Conservation (phyloP, 1,140 invertebrate genomes). For the Pseudobourletiella spinata region DNA sequence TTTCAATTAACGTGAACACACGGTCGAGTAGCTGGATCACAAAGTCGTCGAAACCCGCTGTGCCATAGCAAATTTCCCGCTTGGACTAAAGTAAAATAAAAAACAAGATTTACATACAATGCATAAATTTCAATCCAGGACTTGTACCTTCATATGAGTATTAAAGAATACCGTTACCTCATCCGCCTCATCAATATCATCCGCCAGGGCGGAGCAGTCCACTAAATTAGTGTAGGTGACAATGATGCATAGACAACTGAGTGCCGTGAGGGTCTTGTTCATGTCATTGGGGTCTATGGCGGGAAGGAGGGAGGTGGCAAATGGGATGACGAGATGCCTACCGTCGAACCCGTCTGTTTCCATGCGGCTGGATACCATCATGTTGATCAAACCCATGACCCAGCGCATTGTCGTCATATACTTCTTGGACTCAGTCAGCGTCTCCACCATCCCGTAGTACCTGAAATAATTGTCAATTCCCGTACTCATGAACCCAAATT, state of each 20-base stretch:
- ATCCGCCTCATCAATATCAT: conserved; percentile 25
- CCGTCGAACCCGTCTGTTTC: conserved; percentile 53
- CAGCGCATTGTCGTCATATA: conserved; percentile 69
- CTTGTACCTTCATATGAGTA: too few species aligned
- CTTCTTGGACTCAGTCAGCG: conserved; percentile 77
- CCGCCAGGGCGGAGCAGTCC: conserved; percentile 65
- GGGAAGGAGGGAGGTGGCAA: conserved; percentile 68
- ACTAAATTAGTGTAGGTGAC: conserved; percentile 66
- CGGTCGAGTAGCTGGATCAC: conserved; percentile 75
- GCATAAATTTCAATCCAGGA: background rate
- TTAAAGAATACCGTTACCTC: background rate
- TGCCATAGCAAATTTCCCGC: conserved; percentile 62
- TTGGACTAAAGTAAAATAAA: conserved; percentile 50
- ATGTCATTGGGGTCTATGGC: conserved; percentile 87
- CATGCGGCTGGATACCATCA: conserved; percentile 54
- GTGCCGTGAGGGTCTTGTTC: conserved; percentile 70
- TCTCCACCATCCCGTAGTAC: conserved; percentile 67
- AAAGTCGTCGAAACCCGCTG: conserved; percentile 79
- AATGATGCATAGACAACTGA: conserved; percentile 60
- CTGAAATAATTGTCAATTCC: conserved; percentile 39
- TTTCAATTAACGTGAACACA: conserved; percentile 63
- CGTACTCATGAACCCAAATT: background rate
- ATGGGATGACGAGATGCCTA: conserved; percentile 65
- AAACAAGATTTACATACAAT: background rate
- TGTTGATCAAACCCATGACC: conserved; percentile 58